Evolutionary conservation across 1,140 invertebrate species (phyloP).

Genomic region (Aricia agestis): DNA sequence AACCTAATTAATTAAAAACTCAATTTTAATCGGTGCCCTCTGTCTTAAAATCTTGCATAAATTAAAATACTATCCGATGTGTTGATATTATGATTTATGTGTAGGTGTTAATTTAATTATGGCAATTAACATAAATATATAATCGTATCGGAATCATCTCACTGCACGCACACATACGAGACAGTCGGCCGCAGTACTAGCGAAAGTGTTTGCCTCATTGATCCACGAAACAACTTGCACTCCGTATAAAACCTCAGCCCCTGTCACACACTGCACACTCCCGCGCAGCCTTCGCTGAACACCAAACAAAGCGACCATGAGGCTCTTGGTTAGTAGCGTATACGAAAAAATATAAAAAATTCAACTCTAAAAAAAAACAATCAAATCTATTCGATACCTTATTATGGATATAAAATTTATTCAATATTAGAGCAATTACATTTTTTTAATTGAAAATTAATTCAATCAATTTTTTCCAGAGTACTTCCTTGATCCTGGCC

Average conservation of each 20-base stretch:
- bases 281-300: slow-evolving; percentile 63
- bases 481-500: slow-evolving; percentile 70
- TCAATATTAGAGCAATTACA: slow-evolving; percentile 17
- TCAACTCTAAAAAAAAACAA: slow-evolving; percentile 21
- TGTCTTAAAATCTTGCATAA: too few relatives aligned
- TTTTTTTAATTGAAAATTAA: slow-evolving; percentile 11
- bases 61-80: neutral
- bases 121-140: neutral
- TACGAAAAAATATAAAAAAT: slow-evolving; percentile 27
- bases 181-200: slow-evolving; percentile 37
- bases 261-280: slow-evolving; percentile 49
- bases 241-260: slow-evolving; percentile 59
- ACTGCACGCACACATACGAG: slow-evolving; percentile 46
- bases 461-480: slow-evolving; percentile 46
- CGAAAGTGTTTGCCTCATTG: slow-evolving; percentile 67
- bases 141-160: slow-evolving; percentile 16
- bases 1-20: too few relatives aligned
- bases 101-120: neutral
- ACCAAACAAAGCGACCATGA: slow-evolving; percentile 67
- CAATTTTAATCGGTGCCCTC: too few relatives aligned
- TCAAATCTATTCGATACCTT: too few relatives aligned
- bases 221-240: slow-evolving; percentile 56
- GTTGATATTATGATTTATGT: neutral
- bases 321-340: slow-evolving; percentile 64
- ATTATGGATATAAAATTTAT: slow-evolving; percentile 13